A percentile compares a stretch with the other conserved stretches of the same genome.
Evolutionary conservation across 2,113 vertebrate genomes (phyloP).

Genomic region (Chroicocephalus ridibundus): DNA sequence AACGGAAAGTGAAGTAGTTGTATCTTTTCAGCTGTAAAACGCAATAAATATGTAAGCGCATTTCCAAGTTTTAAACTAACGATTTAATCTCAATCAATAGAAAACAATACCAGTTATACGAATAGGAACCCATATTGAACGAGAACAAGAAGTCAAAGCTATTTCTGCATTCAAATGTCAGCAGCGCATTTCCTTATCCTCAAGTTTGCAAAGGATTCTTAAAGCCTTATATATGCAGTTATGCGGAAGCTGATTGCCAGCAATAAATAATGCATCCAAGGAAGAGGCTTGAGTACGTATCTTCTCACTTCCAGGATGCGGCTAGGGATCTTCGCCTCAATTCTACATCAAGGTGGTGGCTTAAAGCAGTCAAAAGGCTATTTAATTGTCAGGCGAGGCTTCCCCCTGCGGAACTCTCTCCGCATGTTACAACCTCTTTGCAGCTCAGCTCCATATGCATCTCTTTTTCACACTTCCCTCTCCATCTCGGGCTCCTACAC

Average conservation of each 20-base stretch:
- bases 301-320: constrained; percentile 62
- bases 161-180: constrained; percentile 10
- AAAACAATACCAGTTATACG: neutral
- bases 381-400: constrained; percentile 56
- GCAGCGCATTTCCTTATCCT: constrained; percentile 7
- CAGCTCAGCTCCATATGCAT: constrained; percentile 72
- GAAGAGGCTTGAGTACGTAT: constrained; percentile 10
- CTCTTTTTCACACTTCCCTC: constrained; percentile 79
- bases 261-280: constrained; percentile 44
- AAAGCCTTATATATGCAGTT: constrained; percentile 29
- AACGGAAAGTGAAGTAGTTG: neutral
- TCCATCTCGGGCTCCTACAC: constrained; percentile 74
- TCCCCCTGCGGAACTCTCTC: constrained; percentile 64
- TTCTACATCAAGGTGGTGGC: constrained; percentile 63
- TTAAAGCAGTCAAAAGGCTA: constrained; percentile 69
- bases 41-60: neutral
- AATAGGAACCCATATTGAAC: neutral
- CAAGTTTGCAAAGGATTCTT: constrained; percentile 51
- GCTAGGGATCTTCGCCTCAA: constrained; percentile 50
- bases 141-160: neutral
- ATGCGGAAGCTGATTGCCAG: constrained; percentile 27
- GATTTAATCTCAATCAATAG: neutral
- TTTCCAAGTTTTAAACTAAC: neutral
- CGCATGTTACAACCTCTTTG: constrained; percentile 61
- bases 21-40: neutral